Evolutionary conservation across 2,113 vertebrate species (phyloP), one percentile per base, ranked within the genome.

Genomic region (Centropus unirufus): DNA sequence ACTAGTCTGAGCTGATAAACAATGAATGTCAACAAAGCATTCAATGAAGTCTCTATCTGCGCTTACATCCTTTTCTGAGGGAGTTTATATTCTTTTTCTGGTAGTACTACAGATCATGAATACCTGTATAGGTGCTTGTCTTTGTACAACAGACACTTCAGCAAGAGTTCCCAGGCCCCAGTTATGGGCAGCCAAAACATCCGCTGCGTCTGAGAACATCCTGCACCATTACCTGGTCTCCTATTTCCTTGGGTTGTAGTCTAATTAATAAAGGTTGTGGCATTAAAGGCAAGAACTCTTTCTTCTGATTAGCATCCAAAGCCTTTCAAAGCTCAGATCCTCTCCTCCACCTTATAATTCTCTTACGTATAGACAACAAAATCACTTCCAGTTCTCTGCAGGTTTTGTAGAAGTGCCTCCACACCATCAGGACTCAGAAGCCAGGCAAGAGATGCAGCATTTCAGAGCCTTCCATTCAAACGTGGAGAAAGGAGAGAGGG

Each of bases 1-100:
- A 96, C 95, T 94, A 96, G 90, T 87, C 88, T 93, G 76, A 94
- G 79, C 85, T 95, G 95, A 97, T 96, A 96, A 96, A 97, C 95
- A 96, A 92, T 95, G 83, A 95, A 90, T 90, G 92, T 95, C 96
- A 97, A 94, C 96, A 94, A 15, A 93, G 80, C 76, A 86, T 74
- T 96, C 92, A 96, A 94, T 79, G 68, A 96, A 96, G 92, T 82
- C 64, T 92, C 69, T 95, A 61, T 83, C 90, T 39, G 44, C 32
- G 5, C 54, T 72, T 93, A 83, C 95, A 78, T 64, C 40, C 30
- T 26, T 78, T 92, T 83, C 32, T 49, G 30, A 90, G 40, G 27
- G 61, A 78, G 36, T 49, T 90, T 68, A 67, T 74, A 46, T 52
- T 75, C 57, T 52, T 68, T n/a, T 68, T 66, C 62, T 46, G 9